These are phyloP conservation scores for Biston stratarius DNA, from an alignment of 2,888 invertebrate genomes.

Conservation along the genomic window DNA sequence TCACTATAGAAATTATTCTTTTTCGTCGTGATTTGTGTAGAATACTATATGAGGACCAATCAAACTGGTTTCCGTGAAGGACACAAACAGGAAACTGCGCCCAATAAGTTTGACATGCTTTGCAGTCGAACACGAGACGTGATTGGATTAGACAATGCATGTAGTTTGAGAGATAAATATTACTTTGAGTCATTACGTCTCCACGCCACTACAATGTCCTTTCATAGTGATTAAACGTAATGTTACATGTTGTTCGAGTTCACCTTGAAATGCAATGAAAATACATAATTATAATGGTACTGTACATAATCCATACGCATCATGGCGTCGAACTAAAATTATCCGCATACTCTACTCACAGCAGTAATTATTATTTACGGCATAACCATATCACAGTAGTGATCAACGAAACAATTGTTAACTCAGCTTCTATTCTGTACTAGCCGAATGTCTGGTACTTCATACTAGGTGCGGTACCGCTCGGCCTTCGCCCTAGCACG, in stretches of 20 bases:
- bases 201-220: neutral
- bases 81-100: conserved; percentile 48
- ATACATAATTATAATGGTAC: neutral
- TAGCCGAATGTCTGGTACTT: too few relatives aligned
- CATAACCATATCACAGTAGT: too few relatives aligned
- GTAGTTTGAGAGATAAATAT: neutral
- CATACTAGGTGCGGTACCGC: too few relatives aligned
- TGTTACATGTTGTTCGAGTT: neutral
- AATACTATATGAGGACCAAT: conserved; percentile 14
- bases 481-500: too few relatives aligned
- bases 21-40: neutral
- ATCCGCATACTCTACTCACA: too few relatives aligned
- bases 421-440: too few relatives aligned
- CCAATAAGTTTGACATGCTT: neutral
- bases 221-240: neutral
- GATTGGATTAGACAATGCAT: conserved; percentile 1
- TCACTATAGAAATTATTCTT: neutral
- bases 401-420: too few relatives aligned
- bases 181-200: too few relatives aligned
- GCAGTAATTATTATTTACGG: too few relatives aligned
- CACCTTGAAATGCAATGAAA: neutral
- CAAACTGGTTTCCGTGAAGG: conserved; percentile 37
- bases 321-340: too few relatives aligned
- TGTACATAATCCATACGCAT: neutral
- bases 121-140: neutral